Evolutionary conservation across 2,113 vertebrate genomes (phyloP).

Genomic region (Corydoras sp.): DNA sequence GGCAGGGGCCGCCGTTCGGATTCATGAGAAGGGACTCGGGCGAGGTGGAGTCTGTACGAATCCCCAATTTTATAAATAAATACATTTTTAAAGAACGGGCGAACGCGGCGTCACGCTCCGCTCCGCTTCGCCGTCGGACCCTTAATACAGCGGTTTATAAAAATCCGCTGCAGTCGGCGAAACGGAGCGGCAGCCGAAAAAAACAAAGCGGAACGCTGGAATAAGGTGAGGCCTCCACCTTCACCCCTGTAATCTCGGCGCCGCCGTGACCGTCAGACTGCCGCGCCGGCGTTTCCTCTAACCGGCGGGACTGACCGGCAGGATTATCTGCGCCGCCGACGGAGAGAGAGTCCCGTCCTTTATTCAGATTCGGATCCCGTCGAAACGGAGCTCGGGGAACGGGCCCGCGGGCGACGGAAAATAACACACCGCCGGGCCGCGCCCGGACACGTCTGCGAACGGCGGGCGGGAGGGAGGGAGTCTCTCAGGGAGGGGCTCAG

Average conservation of each 20-base stretch:
- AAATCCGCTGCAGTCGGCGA: background rate
- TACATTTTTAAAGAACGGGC: background rate
- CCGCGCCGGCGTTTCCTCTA: slow-evolving; percentile 42
- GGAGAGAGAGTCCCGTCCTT: slow-evolving; percentile 50
- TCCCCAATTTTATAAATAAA: slow-evolving; percentile 29
- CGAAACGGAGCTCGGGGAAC: slow-evolving; percentile 20
- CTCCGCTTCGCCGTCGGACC: slow-evolving; percentile 24
- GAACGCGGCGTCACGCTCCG: slow-evolving; percentile 19
- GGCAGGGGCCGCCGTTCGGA: slow-evolving; percentile 28
- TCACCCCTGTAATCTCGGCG: slow-evolving; percentile 48
- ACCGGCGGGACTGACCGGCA: slow-evolving; percentile 57
- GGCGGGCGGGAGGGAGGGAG: background rate
- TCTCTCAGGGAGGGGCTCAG: no score
- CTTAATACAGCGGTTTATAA: slow-evolving; percentile 24
- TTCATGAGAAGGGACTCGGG: slow-evolving; percentile 17
- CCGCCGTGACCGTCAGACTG: slow-evolving; percentile 47
- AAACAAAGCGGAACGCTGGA: slow-evolving; percentile 25
- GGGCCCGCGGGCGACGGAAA: background rate
- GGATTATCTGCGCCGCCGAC: slow-evolving; percentile 56
- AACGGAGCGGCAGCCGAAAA: background rate
- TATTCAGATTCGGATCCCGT: slow-evolving; percentile 28
- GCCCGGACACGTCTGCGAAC: slow-evolving; percentile 15
- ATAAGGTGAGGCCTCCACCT: slow-evolving; percentile 39
- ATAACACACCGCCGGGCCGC: background rate
- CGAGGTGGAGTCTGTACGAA: slow-evolving; percentile 16